Base-by-base conservation (phyloP, 2,888 invertebrate species). In the Thecophora atra region DNA sequence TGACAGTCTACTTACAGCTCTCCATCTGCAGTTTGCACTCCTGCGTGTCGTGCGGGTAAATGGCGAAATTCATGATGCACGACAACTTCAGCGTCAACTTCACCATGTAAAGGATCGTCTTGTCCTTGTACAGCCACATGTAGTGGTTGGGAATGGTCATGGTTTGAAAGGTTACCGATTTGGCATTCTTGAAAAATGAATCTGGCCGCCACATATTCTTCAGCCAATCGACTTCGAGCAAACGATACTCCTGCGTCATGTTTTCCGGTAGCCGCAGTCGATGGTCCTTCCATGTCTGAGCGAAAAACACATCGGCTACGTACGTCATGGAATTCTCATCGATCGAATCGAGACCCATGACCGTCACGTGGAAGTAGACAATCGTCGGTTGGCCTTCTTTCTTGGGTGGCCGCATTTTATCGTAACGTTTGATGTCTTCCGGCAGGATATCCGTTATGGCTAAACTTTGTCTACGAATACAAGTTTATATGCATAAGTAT, bases 311-410 rank as follows among this genome's bases (percentile, higher is more conserved):
- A 82, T 96, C 96, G 0, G 96, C 95, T 1, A 94, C 95, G 79
- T 95, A 96, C 0, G 96, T 96, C 97, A 98, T 98, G 5, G 96
- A 96, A 79, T 94, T 96, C 86, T 97, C 97, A 83, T 97, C 97
- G 76, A 98, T 97, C 52, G 97, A 97, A 87, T 97, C 97, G 76
- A 97, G 88, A 0, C 97, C 97, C 95, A 97, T 96, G 52, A 96
- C 96, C 0, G 96, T 96, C 47, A 96, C 96, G 83, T 96, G 96
- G 87, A 96, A 96, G 85, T 92, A 92, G 42, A 97, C 96, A 8
- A 91, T 92, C 1, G 96, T 96, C 0, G 96, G 93, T 81, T 93
- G 92, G 19, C 94, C 95, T 82, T 94, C 94, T 84, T 93, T 93
- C 86, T 96, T 96, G 1, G 96, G 96, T 0, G 96, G 96, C 64